Base-by-base conservation (phyloP, 2,888 invertebrate genomes). In the Sphecodes monilicornis region DNA sequence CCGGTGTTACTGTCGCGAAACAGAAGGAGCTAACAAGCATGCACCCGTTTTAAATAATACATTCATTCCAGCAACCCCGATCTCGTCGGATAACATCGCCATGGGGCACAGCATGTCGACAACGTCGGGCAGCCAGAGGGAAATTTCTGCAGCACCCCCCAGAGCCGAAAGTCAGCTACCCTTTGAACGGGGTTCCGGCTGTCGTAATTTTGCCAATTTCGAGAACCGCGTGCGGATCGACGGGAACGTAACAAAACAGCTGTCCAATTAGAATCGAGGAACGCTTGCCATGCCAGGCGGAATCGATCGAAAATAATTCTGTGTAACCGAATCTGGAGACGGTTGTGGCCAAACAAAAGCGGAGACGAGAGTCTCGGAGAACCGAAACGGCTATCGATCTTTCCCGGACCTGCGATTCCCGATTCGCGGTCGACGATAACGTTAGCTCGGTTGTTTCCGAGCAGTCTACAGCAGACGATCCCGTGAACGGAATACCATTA, bases 401-500 rank as follows among this genome's bases (percentile, higher is more conserved):
- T 29, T 29, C 60, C 29, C 16, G 57, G 16, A 60, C 6, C 57
- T 26, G 16, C 16, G 16, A 29, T 29, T 60, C 26, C 29, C 26
- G 60, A 11, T 16, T 16, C 29, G 16, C 26, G 26, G 57, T 29
- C 60, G 60, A 29, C 29, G 60, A 29, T 60, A 6, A 60, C 2
- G 29, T 26, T 60, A 29, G 16, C 60, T 16, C 16, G 29, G 60
- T 5, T 29, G 29, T 60, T 29, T 60, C 60, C 60, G 60, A 29
- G 60, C 16, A 16, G 60, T 29, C 60, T 60, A 60, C 60, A 26
- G 57, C 26, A 6, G 57, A 41, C 39, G 73, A 36, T 60, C 57
- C 73, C 73, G 73, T 73, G 26, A 41, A 41, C 57, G 73, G 73
- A 57, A 39, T 29, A 60, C n/a, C 73, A 32, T 54, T 54, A 32